These are phyloP conservation scores for Calidris pugnax DNA, from an alignment of 2,113 vertebrate genomes.

Conservation along the genomic window DNA sequence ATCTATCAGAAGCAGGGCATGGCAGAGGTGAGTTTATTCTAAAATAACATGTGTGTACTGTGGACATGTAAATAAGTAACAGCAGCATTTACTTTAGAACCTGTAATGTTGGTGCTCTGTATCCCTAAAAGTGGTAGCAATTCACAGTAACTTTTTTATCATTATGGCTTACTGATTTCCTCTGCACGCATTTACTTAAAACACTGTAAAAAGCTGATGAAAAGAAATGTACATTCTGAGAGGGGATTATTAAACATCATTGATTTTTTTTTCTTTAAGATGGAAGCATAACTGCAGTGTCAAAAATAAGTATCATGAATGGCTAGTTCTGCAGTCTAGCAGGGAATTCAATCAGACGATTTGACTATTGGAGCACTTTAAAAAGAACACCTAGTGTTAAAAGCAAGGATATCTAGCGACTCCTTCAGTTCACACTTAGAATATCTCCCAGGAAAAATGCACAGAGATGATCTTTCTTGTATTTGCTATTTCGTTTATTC, in stretches of 20 bases:
- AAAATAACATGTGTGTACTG: not conserved
- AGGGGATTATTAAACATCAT: conserved; percentile 62
- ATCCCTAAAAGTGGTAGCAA: not conserved
- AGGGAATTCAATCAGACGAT: conserved; percentile 75
- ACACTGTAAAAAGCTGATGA: conserved; percentile 48
- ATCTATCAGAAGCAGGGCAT: not conserved
- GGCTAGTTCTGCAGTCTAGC: conserved; percentile 78
- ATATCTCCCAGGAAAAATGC: conserved; percentile 53
- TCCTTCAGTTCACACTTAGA: conserved; percentile 78
- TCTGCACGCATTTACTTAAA: conserved; percentile 53
- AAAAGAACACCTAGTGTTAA: conserved; percentile 66
- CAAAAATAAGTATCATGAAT: conserved; percentile 81
- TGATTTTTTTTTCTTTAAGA: conserved; percentile 64
- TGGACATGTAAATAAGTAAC: not conserved
- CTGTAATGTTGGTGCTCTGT: not conserved
- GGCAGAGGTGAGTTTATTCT: not conserved
- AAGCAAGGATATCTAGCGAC: conserved; percentile 83
- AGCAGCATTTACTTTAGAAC: not conserved
- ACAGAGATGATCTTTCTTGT: conserved; percentile 30
- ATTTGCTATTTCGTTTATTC: conserved; percentile 51
- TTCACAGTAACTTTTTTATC: conserved; percentile 51
- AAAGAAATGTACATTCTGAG: conserved; percentile 52
- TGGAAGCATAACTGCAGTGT: conserved; percentile 77
- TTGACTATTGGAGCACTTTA: conserved; percentile 72
- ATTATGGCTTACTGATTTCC: conserved; percentile 18